These are phyloP conservation scores for Babylonia areolata DNA, from an alignment of 1,140 invertebrate species.

Conservation along the genomic window DNA sequence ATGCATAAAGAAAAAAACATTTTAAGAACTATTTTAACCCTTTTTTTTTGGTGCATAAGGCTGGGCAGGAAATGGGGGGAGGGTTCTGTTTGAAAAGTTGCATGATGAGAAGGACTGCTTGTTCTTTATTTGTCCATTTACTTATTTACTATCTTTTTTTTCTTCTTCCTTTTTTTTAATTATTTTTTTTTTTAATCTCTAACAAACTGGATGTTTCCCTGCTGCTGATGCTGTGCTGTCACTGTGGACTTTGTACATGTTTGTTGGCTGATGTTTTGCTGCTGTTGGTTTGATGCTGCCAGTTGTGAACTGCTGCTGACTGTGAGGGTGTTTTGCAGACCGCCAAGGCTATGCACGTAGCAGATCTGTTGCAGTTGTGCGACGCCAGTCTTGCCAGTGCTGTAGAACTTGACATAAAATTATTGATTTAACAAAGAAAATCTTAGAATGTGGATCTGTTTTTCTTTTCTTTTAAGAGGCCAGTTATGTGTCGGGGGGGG, in stretches of 20 bases:
- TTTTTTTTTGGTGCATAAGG: not conserved
- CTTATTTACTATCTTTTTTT: not conserved
- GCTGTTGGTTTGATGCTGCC: slow-evolving; percentile 3
- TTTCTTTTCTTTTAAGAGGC: too few relatives aligned
- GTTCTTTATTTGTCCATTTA: not conserved
- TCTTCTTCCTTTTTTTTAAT: not conserved
- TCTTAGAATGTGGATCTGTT: too few relatives aligned
- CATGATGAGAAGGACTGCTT: not conserved
- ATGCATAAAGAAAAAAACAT: too few relatives aligned
- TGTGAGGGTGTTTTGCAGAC: too few relatives aligned
- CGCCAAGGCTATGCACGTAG: too few relatives aligned
- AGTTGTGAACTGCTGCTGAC: too few relatives aligned
- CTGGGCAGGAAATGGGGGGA: too few relatives aligned
- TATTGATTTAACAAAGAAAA: too few relatives aligned
- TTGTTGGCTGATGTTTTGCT: not conserved
- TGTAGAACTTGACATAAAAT: too few relatives aligned
- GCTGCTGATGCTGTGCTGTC: not conserved
- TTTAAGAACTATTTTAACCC: not conserved
- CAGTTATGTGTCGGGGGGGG: too few relatives aligned
- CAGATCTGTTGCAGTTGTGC: too few relatives aligned
- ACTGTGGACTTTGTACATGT: not conserved
- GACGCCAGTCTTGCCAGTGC: too few relatives aligned
- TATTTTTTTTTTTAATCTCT: not conserved
- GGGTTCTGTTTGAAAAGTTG: not conserved
- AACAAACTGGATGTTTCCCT: not conserved